These are phyloP conservation scores for Tenrec ecaudatus DNA, from an alignment of 2,113 vertebrate species.

Conservation along the genomic window DNA sequence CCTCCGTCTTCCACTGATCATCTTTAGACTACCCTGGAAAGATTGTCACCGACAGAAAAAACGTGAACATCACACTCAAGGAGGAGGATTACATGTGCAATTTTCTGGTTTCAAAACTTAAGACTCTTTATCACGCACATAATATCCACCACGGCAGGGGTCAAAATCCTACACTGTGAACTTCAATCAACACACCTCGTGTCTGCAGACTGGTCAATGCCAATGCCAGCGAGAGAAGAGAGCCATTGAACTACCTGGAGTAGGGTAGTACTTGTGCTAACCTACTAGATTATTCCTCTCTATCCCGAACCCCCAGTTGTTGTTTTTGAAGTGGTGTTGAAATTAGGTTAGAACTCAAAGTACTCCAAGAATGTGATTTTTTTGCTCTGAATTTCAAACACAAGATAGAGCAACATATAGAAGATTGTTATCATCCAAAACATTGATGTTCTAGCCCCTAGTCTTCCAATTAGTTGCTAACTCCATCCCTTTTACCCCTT, in stretches of 20 bases:
- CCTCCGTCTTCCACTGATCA: neutral
- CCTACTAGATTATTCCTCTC: no score
- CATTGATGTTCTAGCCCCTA: neutral
- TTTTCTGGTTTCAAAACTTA: neutral
- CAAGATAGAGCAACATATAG: no score
- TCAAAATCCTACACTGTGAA: neutral
- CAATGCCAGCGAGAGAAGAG: neutral
- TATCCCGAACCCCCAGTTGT: neutral
- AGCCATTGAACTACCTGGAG: neutral
- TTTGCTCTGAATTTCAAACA: neutral
- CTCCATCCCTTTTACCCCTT: no score
- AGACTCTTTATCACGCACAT: neutral
- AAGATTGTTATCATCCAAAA: neutral
- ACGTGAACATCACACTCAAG: neutral
- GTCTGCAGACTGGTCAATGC: neutral
- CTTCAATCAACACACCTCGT: neutral
- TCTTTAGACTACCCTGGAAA: neutral
- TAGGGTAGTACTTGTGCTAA: no score
- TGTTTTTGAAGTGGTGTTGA: neutral
- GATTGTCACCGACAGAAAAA: neutral
- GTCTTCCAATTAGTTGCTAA: neutral
- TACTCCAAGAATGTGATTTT: neutral
- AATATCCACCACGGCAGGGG: neutral
- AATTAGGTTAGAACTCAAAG: neutral
- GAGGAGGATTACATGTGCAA: neutral